A percentile compares a stretch with the other conserved stretches of the same genome.
Evolutionary conservation across 1,140 invertebrate genomes (phyloP).

Genomic region (Diorhabda elongata): DNA sequence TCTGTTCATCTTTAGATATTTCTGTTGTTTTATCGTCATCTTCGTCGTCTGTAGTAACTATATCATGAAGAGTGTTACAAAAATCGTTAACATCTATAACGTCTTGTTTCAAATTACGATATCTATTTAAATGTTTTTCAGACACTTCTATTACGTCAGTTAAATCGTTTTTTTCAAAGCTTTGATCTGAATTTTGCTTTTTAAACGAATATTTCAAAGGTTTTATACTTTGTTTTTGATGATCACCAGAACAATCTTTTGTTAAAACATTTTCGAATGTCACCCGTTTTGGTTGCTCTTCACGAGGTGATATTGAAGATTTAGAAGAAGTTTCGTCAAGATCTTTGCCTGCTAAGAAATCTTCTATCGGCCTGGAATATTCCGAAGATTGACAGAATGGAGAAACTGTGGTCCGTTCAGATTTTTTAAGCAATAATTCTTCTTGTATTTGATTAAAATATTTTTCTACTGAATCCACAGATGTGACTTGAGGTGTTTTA

Average conservation of each 20-base stretch:
- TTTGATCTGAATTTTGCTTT: background rate
- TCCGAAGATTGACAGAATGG: no score
- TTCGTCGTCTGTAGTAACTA: background rate
- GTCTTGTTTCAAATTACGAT: background rate
- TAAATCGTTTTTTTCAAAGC: background rate
- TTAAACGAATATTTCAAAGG: background rate
- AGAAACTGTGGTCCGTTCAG: background rate
- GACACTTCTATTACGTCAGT: conserved; percentile 1
- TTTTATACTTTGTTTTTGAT: background rate
- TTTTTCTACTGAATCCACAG: background rate
- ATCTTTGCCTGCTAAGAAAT: background rate
- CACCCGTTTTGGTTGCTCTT: background rate
- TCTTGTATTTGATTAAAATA: background rate
- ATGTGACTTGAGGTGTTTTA: background rate
- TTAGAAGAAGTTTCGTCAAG: background rate
- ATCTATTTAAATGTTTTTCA: conserved; percentile 2
- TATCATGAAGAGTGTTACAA: background rate
- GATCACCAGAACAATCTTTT: background rate
- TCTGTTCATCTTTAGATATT: background rate
- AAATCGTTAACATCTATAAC: conserved; percentile 9
- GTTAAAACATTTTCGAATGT: background rate
- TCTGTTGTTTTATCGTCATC: background rate
- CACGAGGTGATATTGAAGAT: background rate
- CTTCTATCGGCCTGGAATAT: background rate
- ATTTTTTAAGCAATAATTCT: background rate